Conservation (phyloP, 1,140 invertebrate genomes). For the Paraescarpia echinospica region DNA sequence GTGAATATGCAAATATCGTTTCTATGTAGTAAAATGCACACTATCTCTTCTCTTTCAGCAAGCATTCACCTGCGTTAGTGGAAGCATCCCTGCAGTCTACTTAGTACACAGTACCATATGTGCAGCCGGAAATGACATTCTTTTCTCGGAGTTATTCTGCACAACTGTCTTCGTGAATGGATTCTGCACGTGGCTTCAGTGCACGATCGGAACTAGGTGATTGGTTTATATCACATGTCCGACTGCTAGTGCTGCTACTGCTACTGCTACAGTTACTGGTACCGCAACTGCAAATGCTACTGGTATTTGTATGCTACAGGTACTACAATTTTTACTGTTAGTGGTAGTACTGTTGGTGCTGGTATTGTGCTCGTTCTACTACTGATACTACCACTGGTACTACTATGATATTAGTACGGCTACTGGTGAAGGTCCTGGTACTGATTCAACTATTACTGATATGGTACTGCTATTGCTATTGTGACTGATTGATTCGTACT, state of each 20-base stretch:
- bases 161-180: not conserved
- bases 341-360: too few relatives aligned
- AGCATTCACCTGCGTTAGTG: not conserved
- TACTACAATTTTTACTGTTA: too few relatives aligned
- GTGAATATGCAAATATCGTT: too few relatives aligned
- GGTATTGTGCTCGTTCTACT: too few relatives aligned
- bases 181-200: not conserved
- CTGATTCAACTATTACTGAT: too few relatives aligned
- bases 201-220: not conserved
- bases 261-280: not conserved
- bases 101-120: not conserved
- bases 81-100: not conserved
- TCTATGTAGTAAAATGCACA: too few relatives aligned
- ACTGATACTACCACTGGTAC: too few relatives aligned
- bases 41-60: not conserved
- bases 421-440: too few relatives aligned
- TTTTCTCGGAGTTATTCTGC: not conserved
- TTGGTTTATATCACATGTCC: not conserved
- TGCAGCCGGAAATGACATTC: slow-evolving; percentile 14
- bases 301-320: too few relatives aligned
- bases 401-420: too few relatives aligned
- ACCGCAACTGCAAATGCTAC: not conserved
- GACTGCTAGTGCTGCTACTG: not conserved
- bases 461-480: not conserved
- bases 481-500: too few relatives aligned